Evolutionary conservation across 2,797 vertebrate species (phyloP), one percentile per base, ranked within the genome.

Genomic region (Heterohyrax brucei): DNA sequence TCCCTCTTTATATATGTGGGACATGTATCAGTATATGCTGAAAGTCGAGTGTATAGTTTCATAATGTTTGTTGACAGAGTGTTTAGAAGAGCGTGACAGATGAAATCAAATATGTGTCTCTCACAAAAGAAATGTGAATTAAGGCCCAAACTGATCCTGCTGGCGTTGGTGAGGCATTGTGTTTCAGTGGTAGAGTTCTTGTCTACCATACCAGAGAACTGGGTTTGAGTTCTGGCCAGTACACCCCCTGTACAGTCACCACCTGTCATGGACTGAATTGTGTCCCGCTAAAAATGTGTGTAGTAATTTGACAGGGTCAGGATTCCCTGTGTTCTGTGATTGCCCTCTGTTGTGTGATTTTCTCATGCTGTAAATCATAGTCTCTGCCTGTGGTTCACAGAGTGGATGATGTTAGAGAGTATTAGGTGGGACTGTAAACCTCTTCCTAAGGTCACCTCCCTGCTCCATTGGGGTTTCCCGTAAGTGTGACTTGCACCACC

Each of bases 51-150:
- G 76, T 53, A 8, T 77, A 39, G 62, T 56, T 89, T 70, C 84
- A 1, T 75, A 75, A 28, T 24, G 48, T 70, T 90, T 90, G 76
- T 26, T 78, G 78, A 9, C 28, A 84, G 79, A 87, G 94, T 70
- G 68, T 88, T 70, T n/a, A 64, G 48, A 87, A 81, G 39, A 30
- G 2, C 46, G 72, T 72, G 50, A 62, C n/a, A 73, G 50, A 19
- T n/a, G 76, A 72, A 56, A 21, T n/a, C 80, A 82, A 88, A 94
- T 0, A 89, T 66, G 18, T n/a, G 16, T n/a, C 26, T 61, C 72
- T 83, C 62, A 81, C 50, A 77, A 80, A 70, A 93, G 4, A 78
- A 80, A 77, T 66, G 90, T 3, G 24, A 95, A 92, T 73, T 10
- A 79, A 88, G 61, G 80, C 44, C 18, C 75, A 64, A 64, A 44